Evolutionary conservation across 1,140 invertebrate species (phyloP), one percentile per base, ranked within the genome.

Genomic region (Drosophila carrolli): DNA sequence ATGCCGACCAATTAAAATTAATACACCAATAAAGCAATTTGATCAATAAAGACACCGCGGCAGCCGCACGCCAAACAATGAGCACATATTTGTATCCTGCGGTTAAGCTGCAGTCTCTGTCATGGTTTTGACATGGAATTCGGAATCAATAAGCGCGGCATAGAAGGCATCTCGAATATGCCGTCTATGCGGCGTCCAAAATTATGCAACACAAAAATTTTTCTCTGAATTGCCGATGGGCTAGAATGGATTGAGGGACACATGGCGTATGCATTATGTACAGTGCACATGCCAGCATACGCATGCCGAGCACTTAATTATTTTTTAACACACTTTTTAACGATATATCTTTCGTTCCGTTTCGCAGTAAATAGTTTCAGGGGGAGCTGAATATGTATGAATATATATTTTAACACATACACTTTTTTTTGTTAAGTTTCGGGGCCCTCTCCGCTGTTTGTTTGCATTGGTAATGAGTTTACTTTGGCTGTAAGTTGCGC

Each of bases 391-490:
- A 63, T 29, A 41, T 44, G 23, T 73, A 62, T 55, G 23, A 50
- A 53, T 46, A 35, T 62, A 40, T 32, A 46, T 74, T 73, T 75
- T 51, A 55, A 35, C 19, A 41, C 14, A 27, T 73, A 9, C 29
- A 14, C 4, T 68, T 73, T 67, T 67, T 47, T 53, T 57, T 77
- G 50, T 65, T 72, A 79, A 83, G 72, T 89, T 89, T 74, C 40
- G 67, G 61, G 50, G 83, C 76, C 27, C 53, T 66, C 56, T 48
- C 43, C 43, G 23, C 75, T 89, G 80, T 88, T 88, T 88, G 83
- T 88, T 88, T 88, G 83, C 83, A 88, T 88, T 88, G 83, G 83
- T 88, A 88, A 88, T 88, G 84, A 88, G 83, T 88, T 88, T 88
- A 88, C 83, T 88, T 88, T 86, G 71, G 76, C 75, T 89, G 83